These are phyloP conservation scores for Struthio camelus DNA, from an alignment of 2,113 vertebrate genomes.

Conservation along the genomic window DNA sequence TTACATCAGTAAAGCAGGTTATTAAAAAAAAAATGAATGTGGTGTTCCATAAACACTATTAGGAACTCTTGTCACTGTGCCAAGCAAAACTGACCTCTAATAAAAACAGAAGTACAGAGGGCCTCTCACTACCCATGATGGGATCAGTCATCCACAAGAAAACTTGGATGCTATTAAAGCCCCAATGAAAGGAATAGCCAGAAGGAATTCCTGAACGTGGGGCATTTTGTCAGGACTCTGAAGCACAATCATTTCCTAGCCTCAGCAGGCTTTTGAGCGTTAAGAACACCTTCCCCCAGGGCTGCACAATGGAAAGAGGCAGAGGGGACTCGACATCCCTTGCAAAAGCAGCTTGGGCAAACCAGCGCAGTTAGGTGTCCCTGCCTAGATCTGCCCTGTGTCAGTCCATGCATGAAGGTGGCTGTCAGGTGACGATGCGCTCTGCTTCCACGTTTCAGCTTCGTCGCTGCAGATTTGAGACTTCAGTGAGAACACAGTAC, in stretches of 20 bases:
- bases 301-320: slow-evolving; percentile 34
- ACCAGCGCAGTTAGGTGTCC: not conserved
- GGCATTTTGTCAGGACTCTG: not conserved
- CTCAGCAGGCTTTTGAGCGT: slow-evolving; percentile 9
- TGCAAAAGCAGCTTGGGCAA: slow-evolving; percentile 18
- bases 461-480: not conserved
- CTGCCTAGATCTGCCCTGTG: not conserved
- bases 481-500: not conserved
- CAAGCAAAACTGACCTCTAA: slow-evolving; percentile 66
- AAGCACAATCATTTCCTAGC: slow-evolving; percentile 7
- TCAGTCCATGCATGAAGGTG: not conserved
- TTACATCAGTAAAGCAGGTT: slow-evolving; percentile 42
- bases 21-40: slow-evolving; percentile 32
- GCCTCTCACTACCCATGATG: slow-evolving; percentile 43
- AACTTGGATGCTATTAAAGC: slow-evolving; percentile 45
- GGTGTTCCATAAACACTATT: slow-evolving; percentile 10
- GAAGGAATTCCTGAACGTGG: slow-evolving; percentile 36
- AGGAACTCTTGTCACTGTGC: slow-evolving; percentile 40
- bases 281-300: slow-evolving; percentile 25
- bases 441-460: not conserved
- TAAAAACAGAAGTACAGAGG: slow-evolving; percentile 60
- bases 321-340: slow-evolving; percentile 1
- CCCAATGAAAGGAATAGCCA: slow-evolving; percentile 55
- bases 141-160: slow-evolving; percentile 57
- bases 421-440: not conserved